Evolutionary conservation across 1,140 invertebrate species (phyloP), one percentile per base, ranked within the genome.

Genomic region (Phthorimaea operculella): DNA sequence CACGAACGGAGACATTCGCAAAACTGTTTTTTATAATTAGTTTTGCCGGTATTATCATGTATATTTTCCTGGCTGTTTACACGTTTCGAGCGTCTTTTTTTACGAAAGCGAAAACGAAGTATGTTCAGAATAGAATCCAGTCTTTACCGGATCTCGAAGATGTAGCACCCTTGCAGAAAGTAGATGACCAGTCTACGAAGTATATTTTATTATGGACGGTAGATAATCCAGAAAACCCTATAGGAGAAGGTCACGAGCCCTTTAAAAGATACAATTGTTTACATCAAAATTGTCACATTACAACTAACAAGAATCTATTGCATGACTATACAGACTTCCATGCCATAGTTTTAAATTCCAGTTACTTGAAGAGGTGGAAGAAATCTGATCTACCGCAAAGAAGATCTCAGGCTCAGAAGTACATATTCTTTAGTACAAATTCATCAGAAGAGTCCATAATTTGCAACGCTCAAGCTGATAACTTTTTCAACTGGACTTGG

Each of bases 401-500:
- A 4, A 76, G 87, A 49, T 62, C 58, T 4, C 5, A 47, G 0
- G 54, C 72, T 8, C 88, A 89, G 55, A 76, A 80, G 56, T 88
- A 87, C 70, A 66, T 88, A 34, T 88, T 87, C 55, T 76, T 85
- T 33, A 72, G 76, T 39, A 68, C 74, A 44, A 66, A 83, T 65
- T 74, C 87, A 0, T 81, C 87, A 4, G 62, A 76, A 4, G 57
- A 74, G 11, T 53, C 60, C 49, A 76, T 76, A 3, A 55, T 83
- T 36, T 83, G 80, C 54, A 69, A 67, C 42, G 17, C 62, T 6
- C 54, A 63, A 12, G 63, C 66, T 10, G 71, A 85, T 55, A 62
- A 68, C 39, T 85, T 74, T 59, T 90, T 91, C 72, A 91, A 91
- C 61, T 89, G 88, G 87, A 90, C 90, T 1, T 87, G 89, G 83